These are phyloP conservation scores for Trematocara unimaculatum DNA, from an alignment of 2,113 vertebrate genomes.

Conservation along the genomic window DNA sequence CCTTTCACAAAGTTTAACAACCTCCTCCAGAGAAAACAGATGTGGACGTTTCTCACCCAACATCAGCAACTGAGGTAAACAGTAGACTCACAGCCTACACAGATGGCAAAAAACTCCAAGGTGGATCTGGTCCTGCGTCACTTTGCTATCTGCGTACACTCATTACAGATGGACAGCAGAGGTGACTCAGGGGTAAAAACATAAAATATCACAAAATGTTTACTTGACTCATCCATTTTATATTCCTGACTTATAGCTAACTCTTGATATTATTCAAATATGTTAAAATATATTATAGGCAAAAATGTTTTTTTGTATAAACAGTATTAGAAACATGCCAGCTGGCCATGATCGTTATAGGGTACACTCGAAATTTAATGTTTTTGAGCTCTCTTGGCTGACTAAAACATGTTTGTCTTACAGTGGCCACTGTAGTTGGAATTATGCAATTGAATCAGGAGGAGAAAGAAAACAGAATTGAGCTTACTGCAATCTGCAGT, in stretches of 20 bases:
- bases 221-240: background rate
- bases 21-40: background rate
- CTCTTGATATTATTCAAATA: background rate
- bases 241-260: background rate
- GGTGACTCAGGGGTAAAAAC: background rate
- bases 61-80: background rate
- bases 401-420: background rate
- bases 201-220: background rate
- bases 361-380: background rate
- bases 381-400: background rate
- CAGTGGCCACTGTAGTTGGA: background rate
- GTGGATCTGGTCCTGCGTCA: background rate
- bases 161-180: background rate
- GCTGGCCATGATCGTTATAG: background rate
- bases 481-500: background rate
- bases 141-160: background rate
- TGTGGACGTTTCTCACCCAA: fast-evolving
- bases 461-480: background rate
- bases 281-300: background rate
- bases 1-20: background rate
- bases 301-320: background rate
- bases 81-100: background rate
- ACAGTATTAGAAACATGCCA: background rate
- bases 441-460: background rate
- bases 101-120: background rate